Evolutionary conservation across 2,888 invertebrate genomes (phyloP).

Genomic region (Apamea epomidion): DNA sequence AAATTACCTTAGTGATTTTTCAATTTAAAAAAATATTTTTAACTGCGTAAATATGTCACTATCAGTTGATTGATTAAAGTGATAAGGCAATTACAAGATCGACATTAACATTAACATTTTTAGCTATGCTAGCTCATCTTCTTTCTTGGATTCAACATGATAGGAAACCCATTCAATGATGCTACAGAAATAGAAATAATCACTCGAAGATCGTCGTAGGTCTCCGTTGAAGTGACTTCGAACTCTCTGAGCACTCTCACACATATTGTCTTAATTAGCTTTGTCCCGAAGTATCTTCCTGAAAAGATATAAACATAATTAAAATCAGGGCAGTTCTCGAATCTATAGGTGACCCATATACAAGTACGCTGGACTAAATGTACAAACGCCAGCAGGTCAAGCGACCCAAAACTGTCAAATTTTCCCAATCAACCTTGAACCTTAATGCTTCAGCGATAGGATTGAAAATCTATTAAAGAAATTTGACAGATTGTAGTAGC

Average conservation of each 20-base stretch:
- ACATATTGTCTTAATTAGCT: constrained; percentile 80
- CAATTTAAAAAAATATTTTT: background rate
- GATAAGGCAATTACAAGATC: background rate
- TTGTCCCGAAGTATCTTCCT: constrained; percentile 82
- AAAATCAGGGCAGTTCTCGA: background rate
- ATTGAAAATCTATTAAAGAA: too few relatives aligned
- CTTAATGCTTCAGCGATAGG: too few relatives aligned
- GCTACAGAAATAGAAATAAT: constrained; percentile 78
- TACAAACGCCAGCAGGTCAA: too few relatives aligned
- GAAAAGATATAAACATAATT: constrained; percentile 58
- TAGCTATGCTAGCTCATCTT: background rate
- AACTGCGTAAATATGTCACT: background rate
- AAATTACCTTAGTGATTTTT: background rate
- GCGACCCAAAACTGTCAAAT: too few relatives aligned
- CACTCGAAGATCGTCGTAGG: constrained; percentile 77
- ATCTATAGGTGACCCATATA: background rate
- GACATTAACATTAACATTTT: background rate
- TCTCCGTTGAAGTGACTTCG: constrained; percentile 72
- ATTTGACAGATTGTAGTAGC: too few relatives aligned
- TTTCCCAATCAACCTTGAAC: too few relatives aligned
- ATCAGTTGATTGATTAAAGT: background rate
- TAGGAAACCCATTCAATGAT: constrained; percentile 76
- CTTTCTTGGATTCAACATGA: constrained; percentile 74
- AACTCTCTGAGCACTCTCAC: constrained; percentile 77
- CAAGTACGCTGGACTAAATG: too few relatives aligned